Conservation (phyloP, 2,888 invertebrate genomes). For the Pomacea canaliculata region DNA sequence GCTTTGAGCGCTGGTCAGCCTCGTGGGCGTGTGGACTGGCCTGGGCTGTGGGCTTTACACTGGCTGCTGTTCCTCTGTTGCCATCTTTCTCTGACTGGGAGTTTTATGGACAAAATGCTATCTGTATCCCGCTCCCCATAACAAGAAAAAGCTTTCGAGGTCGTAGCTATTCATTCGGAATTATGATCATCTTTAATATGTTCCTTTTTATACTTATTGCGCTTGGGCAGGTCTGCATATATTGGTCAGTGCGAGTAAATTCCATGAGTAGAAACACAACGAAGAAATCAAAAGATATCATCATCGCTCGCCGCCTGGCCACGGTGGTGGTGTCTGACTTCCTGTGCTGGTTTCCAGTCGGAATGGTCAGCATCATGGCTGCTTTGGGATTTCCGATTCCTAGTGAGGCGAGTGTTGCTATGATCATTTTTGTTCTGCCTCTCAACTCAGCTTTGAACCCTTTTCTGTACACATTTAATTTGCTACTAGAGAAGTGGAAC, state of each 20-base stretch:
- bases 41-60: slow-evolving; percentile 52
- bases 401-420: slow-evolving; percentile 3
- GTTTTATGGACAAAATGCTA: slow-evolving; percentile 57
- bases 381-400: not conserved
- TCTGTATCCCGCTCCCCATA: slow-evolving; percentile 56
- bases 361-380: not conserved
- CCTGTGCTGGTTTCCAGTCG: no score
- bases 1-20: slow-evolving; percentile 45
- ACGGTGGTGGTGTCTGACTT: no score
- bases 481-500: no score
- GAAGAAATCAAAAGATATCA: no score
- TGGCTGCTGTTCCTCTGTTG: slow-evolving; percentile 60
- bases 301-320: not conserved
- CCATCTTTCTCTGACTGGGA: slow-evolving; percentile 42
- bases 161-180: no score
- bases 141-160: not conserved
- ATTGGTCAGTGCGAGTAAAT: no score
- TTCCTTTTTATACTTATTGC: no score
- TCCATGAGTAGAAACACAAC: no score
- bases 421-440: not conserved
- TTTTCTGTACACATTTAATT: no score
- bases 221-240: no score
- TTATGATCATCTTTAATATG: no score
- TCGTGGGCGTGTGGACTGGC: slow-evolving; percentile 39
- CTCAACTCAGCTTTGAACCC: no score